Evolutionary conservation across 2,113 vertebrate species (phyloP).

Genomic region (Bubo bubo): DNA sequence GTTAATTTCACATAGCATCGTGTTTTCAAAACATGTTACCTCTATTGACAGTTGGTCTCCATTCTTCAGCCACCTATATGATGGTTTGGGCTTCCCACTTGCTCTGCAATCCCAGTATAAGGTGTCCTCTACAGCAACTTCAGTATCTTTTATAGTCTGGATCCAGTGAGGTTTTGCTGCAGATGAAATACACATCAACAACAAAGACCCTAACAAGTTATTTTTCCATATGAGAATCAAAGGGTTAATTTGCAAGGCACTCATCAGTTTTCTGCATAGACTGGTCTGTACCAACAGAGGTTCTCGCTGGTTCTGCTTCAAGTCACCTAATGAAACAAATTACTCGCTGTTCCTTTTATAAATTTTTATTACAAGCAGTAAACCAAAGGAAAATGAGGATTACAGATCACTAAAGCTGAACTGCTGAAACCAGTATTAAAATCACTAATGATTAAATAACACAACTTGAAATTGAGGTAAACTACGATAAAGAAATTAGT

Average conservation of each 20-base stretch:
- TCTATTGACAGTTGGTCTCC: constrained; percentile 80
- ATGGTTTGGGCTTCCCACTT: constrained; percentile 91
- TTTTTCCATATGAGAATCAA: not conserved
- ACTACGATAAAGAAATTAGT: not conserved
- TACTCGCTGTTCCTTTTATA: not conserved
- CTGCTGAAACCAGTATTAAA: not conserved
- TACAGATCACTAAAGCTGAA: not conserved
- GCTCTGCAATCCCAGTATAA: constrained; percentile 92
- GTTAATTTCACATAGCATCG: not conserved
- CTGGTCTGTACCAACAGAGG: not conserved
- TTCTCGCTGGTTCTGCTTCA: not conserved
- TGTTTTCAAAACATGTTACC: constrained; percentile 63
- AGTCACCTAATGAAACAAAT: not conserved
- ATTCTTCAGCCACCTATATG: constrained; percentile 91
- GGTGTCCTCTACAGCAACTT: constrained; percentile 85
- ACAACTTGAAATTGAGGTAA: not conserved
- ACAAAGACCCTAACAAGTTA: not conserved
- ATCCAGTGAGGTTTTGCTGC: constrained; percentile 94
- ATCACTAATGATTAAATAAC: not conserved
- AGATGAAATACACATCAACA: constrained; percentile 21
- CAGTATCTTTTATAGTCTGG: constrained; percentile 81
- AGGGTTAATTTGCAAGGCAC: not conserved
- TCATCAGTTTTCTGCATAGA: not conserved
- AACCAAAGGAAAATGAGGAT: not conserved
- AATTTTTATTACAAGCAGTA: not conserved